A percentile compares a stretch with the other conserved stretches of the same genome.
phyloP scores from a whole-genome alignment of 1,140 invertebrate genomes.

The Sminthurides bifidus region DNA sequence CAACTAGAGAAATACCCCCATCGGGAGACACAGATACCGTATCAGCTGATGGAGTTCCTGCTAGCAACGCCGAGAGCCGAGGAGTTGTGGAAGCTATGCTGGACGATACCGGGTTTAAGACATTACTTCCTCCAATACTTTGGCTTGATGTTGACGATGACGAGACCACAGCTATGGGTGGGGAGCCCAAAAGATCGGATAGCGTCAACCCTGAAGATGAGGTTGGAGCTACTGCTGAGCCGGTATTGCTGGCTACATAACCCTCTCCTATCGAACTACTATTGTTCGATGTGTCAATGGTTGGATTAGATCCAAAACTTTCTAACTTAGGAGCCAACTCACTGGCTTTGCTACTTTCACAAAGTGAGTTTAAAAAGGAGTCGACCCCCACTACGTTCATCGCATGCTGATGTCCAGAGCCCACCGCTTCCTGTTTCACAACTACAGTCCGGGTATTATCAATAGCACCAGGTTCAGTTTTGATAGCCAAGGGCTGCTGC shows the following conservation, averaged over 20 bases:
- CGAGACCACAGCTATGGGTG: conserved; percentile 17
- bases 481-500: too few species aligned
- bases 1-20: background rate
- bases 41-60: conserved; percentile 27
- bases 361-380: too few species aligned
- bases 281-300: background rate
- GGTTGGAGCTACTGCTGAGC: background rate
- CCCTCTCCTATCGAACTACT: too few species aligned
- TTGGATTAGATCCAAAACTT: too few species aligned
- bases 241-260: too few species aligned
- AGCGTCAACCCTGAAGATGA: background rate
- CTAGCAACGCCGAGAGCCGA: conserved; percentile 26
- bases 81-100: conserved; percentile 24
- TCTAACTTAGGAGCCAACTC: too few species aligned
- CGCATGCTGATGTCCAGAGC: too few species aligned
- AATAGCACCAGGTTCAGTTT: too few species aligned
- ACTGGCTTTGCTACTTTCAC: too few species aligned
- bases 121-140: background rate
- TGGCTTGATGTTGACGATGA: background rate
- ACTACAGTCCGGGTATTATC: too few species aligned
- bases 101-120: conserved; percentile 11
- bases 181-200: conserved; percentile 25
- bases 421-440: too few species aligned
- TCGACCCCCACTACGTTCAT: too few species aligned
- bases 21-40: background rate